Percentiles rank a stretch among this genome's conserved stretches.
Conservation (phyloP, 64 coral and sea anemone genomes). For the Montipora capricornis region DNA sequence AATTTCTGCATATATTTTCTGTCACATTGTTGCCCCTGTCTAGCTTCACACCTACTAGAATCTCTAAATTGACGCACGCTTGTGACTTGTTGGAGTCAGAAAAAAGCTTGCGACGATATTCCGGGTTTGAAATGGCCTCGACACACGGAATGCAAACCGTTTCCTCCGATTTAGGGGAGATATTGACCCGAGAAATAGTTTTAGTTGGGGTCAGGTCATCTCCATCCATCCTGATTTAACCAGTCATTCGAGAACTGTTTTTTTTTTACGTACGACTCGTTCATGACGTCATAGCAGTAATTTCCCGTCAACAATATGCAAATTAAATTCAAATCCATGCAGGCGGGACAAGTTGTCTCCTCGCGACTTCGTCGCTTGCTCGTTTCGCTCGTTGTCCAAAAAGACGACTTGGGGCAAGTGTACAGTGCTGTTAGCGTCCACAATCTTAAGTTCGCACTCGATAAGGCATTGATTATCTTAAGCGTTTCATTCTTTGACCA, state of each 20-base stretch:
- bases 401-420: too few species aligned
- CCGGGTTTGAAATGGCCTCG: background rate
- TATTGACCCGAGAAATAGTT: background rate
- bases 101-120: background rate
- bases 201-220: background rate
- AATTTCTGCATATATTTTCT: background rate
- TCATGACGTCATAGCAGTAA: background rate
- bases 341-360: too few species aligned
- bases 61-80: background rate
- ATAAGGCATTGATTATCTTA: too few species aligned
- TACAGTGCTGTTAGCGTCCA: too few species aligned
- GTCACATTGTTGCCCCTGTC: background rate
- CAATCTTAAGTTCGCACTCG: too few species aligned
- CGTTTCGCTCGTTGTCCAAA: too few species aligned
- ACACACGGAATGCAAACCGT: background rate
- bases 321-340: too few species aligned
- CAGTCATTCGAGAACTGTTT: constrained; percentile 13
- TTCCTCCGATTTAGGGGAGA: background rate
- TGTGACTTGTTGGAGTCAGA: background rate
- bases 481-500: too few species aligned
- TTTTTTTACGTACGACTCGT: background rate
- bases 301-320: background rate
- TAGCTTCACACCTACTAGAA: background rate
- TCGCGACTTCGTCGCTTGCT: too few species aligned
- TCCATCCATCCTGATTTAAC: background rate